A percentile compares a stretch with the other conserved stretches of the same genome.
Conservation (phyloP, 1,140 invertebrate species). For the Procambarus clarkii region DNA sequence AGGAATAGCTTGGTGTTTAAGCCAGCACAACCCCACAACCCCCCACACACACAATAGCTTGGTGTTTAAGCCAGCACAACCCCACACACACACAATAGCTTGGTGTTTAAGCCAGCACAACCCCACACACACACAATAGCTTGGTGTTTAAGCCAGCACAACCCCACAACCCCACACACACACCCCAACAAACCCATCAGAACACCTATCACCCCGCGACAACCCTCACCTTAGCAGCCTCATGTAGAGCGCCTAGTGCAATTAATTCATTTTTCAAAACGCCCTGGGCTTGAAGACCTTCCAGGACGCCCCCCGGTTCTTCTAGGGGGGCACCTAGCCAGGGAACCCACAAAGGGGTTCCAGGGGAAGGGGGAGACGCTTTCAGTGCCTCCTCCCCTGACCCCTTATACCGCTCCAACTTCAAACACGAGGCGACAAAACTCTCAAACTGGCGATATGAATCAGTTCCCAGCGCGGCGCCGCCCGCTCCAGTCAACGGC, state of each 20-base stretch:
- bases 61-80: no score
- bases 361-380: neutral
- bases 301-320: no score
- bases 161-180: neutral
- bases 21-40: neutral
- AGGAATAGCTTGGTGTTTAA: no score
- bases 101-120: no score
- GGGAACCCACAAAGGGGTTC: no score
- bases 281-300: neutral
- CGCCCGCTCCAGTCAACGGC: neutral
- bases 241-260: neutral
- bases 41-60: neutral
- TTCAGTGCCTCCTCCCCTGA: constrained; percentile 1
- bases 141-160: no score
- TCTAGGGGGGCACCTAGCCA: no score
- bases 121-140: no score
- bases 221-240: no score
- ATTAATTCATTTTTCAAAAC: neutral
- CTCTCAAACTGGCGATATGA: neutral
- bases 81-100: neutral
- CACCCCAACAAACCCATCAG: neutral
- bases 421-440: neutral
- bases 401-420: neutral
- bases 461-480: neutral
- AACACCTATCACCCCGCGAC: no score